These are phyloP conservation scores for Drosophila elegans DNA, from an alignment of 1,140 invertebrate species.

Conservation along the genomic window DNA sequence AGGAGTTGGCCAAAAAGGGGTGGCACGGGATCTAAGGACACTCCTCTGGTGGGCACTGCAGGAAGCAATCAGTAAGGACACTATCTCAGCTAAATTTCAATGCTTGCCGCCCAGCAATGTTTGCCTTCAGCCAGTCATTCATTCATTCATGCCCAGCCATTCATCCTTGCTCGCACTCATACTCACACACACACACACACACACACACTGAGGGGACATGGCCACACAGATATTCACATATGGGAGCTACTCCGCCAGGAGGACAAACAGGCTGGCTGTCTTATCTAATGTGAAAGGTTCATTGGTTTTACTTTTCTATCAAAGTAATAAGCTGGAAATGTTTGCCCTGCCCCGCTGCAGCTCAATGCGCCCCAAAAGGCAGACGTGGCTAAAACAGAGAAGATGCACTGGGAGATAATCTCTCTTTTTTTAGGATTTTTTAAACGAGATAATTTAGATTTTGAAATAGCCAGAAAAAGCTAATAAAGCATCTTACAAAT, in stretches of 20 bases:
- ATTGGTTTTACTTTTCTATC: conserved; percentile 84
- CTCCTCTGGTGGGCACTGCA: conserved; percentile 47
- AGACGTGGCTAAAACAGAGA: conserved; percentile 59
- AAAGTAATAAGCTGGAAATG: conserved; percentile 83
- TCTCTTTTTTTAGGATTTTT: too few relatives aligned
- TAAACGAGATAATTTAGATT: too few relatives aligned
- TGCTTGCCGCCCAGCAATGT: conserved; percentile 53
- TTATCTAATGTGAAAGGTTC: conserved; percentile 84
- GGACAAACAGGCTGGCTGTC: conserved; percentile 64
- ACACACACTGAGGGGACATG: not conserved
- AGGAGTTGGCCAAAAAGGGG: conserved; percentile 18
- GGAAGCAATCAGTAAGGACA: conserved; percentile 83
- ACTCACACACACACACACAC: conserved; percentile 50
- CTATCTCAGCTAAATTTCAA: conserved; percentile 80
- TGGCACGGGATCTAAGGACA: conserved; percentile 21
- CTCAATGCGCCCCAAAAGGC: conserved; percentile 38
- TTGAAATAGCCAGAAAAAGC: too few relatives aligned
- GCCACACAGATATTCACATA: conserved; percentile 26
- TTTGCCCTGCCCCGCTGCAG: conserved; percentile 43
- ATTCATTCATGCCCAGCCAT: conserved; percentile 68
- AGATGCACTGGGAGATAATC: not conserved
- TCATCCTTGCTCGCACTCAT: conserved; percentile 57
- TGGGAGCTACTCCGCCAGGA: conserved; percentile 24
- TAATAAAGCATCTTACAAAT: too few relatives aligned
- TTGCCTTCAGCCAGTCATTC: conserved; percentile 59